Evolutionary conservation across 1,140 invertebrate genomes (phyloP).

Genomic region (Zaprionus capensis): DNA sequence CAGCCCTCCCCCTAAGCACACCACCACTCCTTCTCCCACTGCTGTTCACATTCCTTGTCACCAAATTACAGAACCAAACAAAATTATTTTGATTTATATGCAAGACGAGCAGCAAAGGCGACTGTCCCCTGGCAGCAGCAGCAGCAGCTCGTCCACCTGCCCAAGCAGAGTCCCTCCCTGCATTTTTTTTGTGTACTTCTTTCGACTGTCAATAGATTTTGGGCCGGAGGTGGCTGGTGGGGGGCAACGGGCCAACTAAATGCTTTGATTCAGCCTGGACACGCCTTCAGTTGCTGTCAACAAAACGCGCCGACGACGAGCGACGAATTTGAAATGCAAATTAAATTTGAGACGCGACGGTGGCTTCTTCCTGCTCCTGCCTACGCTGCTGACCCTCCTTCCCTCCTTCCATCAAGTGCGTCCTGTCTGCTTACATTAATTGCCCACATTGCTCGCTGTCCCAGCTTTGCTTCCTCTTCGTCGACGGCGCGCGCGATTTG

Average conservation of each 20-base stretch:
- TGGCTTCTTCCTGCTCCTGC: conserved; percentile 20
- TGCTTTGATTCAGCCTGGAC: conserved; percentile 70
- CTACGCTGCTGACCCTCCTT: background rate
- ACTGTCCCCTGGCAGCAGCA: conserved; percentile 24
- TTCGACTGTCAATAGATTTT: conserved; percentile 65
- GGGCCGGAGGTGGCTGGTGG: background rate
- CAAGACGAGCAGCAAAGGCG: conserved; percentile 44
- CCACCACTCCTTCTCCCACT: background rate
- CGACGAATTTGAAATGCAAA: conserved; percentile 79
- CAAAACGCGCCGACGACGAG: conserved; percentile 46
- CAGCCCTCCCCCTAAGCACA: background rate
- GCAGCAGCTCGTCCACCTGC: conserved; percentile 22
- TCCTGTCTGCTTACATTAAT: conserved; percentile 48
- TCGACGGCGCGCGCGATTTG: conserved; percentile 52
- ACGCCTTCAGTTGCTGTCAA: conserved; percentile 49
- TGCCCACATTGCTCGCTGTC: conserved; percentile 38
- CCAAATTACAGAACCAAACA: conserved; percentile 72
- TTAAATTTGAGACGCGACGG: conserved; percentile 78
- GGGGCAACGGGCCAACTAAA: conserved; percentile 57
- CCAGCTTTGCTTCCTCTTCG: no score
- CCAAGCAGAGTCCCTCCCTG: background rate
- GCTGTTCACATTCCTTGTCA: conserved; percentile 30
- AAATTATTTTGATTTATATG: conserved; percentile 83
- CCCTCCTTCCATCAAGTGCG: background rate
- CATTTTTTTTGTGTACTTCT: conserved; percentile 24